Conservation (phyloP, 2,797 vertebrate species). For the Microctenopoma stevenorrisi region DNA sequence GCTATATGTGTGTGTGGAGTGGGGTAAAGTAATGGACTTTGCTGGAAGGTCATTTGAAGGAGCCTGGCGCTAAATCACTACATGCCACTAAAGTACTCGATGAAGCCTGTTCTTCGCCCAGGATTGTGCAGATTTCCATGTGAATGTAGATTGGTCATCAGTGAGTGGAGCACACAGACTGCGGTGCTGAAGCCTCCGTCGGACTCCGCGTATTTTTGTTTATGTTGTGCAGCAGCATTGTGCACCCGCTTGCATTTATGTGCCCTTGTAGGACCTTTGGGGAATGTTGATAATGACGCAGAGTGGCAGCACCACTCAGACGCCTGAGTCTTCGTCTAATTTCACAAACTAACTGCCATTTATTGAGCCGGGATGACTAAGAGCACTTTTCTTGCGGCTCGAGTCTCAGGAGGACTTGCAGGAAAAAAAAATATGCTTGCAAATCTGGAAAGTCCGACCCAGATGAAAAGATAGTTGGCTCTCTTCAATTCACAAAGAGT, state of each 20-base stretch:
- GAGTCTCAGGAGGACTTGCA: neutral
- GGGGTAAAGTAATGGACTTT: slow-evolving; percentile 66
- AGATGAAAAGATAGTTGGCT: neutral
- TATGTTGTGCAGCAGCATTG: neutral
- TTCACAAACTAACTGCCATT: slow-evolving; percentile 13
- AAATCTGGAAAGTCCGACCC: neutral
- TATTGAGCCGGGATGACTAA: slow-evolving; percentile 36
- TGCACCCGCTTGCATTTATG: neutral
- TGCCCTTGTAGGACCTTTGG: slow-evolving; percentile 6
- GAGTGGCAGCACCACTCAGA: slow-evolving; percentile 29
- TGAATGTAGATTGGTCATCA: slow-evolving; percentile 49
- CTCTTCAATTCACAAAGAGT: neutral
- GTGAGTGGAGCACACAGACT: slow-evolving; percentile 10
- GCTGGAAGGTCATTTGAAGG: slow-evolving; percentile 74
- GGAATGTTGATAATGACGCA: slow-evolving; percentile 34
- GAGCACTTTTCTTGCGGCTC: slow-evolving; percentile 1
- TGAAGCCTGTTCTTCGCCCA: slow-evolving; percentile 39
- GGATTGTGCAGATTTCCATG: slow-evolving; percentile 56
- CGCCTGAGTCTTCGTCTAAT: slow-evolving; percentile 39
- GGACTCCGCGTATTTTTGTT: slow-evolving; percentile 8
- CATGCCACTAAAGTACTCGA: slow-evolving; percentile 49
- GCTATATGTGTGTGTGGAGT: slow-evolving; percentile 15
- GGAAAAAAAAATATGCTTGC: neutral
- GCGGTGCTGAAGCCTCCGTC: neutral
- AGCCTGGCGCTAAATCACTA: slow-evolving; percentile 64